phyloP scores from a whole-genome alignment of 2,797 vertebrate genomes.

The Eremophila alpestris region DNA sequence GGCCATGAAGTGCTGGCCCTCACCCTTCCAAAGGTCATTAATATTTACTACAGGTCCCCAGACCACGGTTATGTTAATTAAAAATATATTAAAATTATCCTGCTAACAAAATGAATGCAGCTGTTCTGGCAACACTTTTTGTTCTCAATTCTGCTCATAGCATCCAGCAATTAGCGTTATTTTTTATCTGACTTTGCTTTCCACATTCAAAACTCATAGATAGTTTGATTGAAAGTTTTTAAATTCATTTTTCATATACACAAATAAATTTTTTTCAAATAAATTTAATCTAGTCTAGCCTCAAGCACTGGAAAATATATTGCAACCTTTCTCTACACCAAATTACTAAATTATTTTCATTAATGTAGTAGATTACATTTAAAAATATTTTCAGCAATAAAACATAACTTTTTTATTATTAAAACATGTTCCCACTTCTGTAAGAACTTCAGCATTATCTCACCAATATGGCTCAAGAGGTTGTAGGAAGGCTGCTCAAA shows the following conservation, averaged over 20 bases:
- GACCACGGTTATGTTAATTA: not conserved
- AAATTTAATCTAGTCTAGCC: not conserved
- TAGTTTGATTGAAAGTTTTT: not conserved
- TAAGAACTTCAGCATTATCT: not conserved
- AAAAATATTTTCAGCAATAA: not conserved
- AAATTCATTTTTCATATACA: not conserved
- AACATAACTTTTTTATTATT: not conserved
- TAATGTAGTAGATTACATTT: not conserved
- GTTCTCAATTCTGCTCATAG: not conserved
- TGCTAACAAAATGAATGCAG: not conserved
- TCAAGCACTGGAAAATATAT: not conserved
- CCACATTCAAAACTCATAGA: not conserved
- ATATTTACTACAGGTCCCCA: not conserved
- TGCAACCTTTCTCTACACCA: not conserved
- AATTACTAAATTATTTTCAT: not conserved
- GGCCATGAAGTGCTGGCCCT: fast-evolving
- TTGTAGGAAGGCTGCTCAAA: not conserved
- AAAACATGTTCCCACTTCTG: not conserved
- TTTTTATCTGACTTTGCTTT: not conserved
- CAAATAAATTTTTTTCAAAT: not conserved
- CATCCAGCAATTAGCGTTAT: not conserved
- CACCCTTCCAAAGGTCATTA: not conserved
- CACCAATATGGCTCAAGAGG: not conserved
- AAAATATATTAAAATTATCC: not conserved
- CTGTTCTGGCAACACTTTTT: not conserved